Base-by-base conservation (phyloP, 2,797 vertebrate genomes). In the Ataeniobius toweri region DNA sequence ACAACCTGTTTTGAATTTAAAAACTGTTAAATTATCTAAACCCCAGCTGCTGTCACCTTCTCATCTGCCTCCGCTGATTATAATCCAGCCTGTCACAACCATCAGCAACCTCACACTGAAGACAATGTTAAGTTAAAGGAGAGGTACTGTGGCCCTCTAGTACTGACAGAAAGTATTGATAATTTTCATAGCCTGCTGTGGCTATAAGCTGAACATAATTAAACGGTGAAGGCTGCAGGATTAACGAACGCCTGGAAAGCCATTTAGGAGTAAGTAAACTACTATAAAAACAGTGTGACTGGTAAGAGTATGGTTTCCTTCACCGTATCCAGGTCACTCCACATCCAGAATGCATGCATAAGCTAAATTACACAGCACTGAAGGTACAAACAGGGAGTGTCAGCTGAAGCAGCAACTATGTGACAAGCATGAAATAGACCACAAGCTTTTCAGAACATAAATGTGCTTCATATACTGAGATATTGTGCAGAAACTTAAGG, bases 1-100 rank as follows among this genome's bases (percentile, higher is more conserved):
- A 86, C 80, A 86, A 88, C 87, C 86, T 90, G 86, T 88, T 88
- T 79, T 69, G 84, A 90, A 92, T 91, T 80, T 81, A 76, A 83
- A 89, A 85, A 85, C 26, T 51, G 74, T 59, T 72, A 85, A 86
- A 89, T 89, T 73, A 89, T 76, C 85, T 36, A 75, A 89, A 91
- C 50, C 75, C 75, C 59, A 24, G 46, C 78, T 55, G 50, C 78
- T 36, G 71, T 77, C 80, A 82, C 76, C 80, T 65, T 31, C 68
- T 73, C 69, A 56, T 22, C 46, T 65, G 58, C 79, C 74, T 31
- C 61, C 48, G 77, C 46, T 88, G 82, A 63, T 80, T 75, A 50
- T 82, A 74, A 91, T 87, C 84, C 80, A 85, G 63, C 77, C 79
- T 77, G 83, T 88, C 80, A 71, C 78, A 71, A 85, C 90, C 73